These are phyloP conservation scores for Drosophila ohnishii DNA, from an alignment of 1,140 invertebrate species.

Conservation along the genomic window DNA sequence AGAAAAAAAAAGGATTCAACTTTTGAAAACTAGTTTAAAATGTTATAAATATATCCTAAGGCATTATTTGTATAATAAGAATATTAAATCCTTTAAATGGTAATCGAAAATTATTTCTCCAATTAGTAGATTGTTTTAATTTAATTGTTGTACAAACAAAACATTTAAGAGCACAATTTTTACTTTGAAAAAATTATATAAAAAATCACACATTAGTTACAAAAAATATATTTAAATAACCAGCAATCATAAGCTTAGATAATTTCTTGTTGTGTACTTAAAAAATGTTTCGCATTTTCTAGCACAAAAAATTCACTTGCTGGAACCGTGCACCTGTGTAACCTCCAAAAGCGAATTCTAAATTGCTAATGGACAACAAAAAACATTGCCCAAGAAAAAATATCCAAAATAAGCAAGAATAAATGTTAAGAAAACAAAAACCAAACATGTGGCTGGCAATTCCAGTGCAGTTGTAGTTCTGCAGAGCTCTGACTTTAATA, in stretches of 20 bases:
- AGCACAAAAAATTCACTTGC: conserved; percentile 36
- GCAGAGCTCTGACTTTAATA: conserved; percentile 50
- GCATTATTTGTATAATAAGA: not conserved
- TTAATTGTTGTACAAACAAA: not conserved
- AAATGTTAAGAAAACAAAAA: conserved; percentile 1
- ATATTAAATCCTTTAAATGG: not conserved
- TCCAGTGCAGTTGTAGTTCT: conserved; percentile 19
- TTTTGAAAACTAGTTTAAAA: not conserved
- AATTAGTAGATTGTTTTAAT: not conserved
- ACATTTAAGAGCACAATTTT: not conserved
- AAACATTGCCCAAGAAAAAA: conserved; percentile 4
- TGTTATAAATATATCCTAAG: too few species aligned
- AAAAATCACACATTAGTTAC: not conserved
- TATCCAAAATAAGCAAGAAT: not conserved
- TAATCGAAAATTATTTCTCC: not conserved
- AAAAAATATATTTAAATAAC: not conserved
- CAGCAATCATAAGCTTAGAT: not conserved
- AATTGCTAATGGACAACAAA: conserved; percentile 67
- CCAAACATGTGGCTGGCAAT: conserved; percentile 18
- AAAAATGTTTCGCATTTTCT: conserved; percentile 64
- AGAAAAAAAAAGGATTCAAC: not conserved
- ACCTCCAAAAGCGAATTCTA: conserved; percentile 45
- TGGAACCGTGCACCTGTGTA: conserved; percentile 43
- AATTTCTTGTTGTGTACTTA: conserved; percentile 11
- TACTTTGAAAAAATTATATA: not conserved